Conservation (phyloP, 2,113 vertebrate genomes). For the Dromas ardeola region DNA sequence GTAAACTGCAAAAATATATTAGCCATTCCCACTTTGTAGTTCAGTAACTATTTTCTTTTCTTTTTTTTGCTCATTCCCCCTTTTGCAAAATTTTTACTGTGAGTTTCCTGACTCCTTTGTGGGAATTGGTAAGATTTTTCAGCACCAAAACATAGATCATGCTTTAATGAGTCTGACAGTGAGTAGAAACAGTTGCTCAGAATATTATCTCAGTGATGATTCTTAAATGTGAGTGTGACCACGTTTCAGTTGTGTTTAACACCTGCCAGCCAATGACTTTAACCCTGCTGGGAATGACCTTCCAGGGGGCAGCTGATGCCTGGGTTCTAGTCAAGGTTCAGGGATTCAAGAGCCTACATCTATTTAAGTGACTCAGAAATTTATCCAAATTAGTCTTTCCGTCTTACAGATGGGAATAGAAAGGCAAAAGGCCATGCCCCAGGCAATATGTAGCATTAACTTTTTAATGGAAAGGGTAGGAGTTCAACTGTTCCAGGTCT, state of each 20-base stretch:
- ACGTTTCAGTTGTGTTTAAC: neutral
- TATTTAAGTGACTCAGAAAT: slow-evolving; percentile 13
- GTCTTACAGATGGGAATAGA: neutral
- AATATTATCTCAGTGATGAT: neutral
- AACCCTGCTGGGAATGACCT: neutral
- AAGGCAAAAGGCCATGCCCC: slow-evolving; percentile 16
- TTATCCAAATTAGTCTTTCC: slow-evolving; percentile 15
- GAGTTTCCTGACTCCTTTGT: neutral
- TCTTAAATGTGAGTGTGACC: neutral
- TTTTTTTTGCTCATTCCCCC: neutral
- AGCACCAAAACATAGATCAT: neutral
- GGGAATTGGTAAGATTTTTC: neutral
- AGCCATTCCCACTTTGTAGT: neutral
- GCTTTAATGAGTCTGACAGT: neutral
- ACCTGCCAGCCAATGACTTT: neutral
- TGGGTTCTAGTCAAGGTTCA: slow-evolving; percentile 15
- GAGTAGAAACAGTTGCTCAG: neutral
- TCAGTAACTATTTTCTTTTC: neutral
- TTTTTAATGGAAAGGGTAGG: slow-evolving; percentile 53
- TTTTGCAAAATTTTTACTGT: neutral
- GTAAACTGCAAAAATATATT: neutral
- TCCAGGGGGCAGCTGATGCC: neutral
- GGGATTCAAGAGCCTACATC: neutral
- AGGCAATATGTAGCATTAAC: slow-evolving; percentile 29
- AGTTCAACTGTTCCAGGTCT: slow-evolving; percentile 33